Evolutionary conservation across 1,140 invertebrate species (phyloP), one percentile per base, ranked within the genome.

Genomic region (Drosophila orosa): DNA sequence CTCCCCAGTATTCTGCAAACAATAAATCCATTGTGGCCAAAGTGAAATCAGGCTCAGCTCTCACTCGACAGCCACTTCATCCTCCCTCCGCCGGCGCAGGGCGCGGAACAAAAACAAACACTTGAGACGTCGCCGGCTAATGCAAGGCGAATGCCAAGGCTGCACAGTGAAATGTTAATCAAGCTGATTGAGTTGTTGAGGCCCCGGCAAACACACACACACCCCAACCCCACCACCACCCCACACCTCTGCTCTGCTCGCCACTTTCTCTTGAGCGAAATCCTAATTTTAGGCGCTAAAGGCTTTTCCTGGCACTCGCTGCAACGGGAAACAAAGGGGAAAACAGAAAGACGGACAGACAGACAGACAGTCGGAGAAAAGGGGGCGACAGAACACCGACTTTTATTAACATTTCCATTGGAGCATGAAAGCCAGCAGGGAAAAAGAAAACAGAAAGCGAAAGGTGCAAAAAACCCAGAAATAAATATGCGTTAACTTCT

Each of bases 21-120:
- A 87, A 89, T 89, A 89, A 87, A 89, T 87, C 83, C 83, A 87
- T 87, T 87, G 83, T 87, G 83, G 84, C 84, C 83, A 87, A 89
- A 87, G 84, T 76, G 67, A 89, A 87, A 87, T 87, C 79, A 89
- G 83, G 84, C 83, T 83, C 79, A 83, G 79, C 67, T 56, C 59
- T 50, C 59, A 44, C 56, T 57, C 58, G 35, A 77, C 68, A 77
- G 65, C 63, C 74, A 77, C 74, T 77, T 77, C 74, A 77, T 57
- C 56, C 73, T 48, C 59, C 35, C 40, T 27, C 31, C 35, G 59
- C 24, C 10, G 1, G 22, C 17, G 45, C 72, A 68, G 62, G 63
- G 57, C 45, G 52, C 50, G 55, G 58, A 27, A 52, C 65, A 63
- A 78, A 77, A 78, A 77, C 74, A 85, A 82, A 68, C 83, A 87